Evolutionary conservation across 92 coral and sea anemone species (phyloP).

Genomic region (Isaurus tuberculatus): DNA sequence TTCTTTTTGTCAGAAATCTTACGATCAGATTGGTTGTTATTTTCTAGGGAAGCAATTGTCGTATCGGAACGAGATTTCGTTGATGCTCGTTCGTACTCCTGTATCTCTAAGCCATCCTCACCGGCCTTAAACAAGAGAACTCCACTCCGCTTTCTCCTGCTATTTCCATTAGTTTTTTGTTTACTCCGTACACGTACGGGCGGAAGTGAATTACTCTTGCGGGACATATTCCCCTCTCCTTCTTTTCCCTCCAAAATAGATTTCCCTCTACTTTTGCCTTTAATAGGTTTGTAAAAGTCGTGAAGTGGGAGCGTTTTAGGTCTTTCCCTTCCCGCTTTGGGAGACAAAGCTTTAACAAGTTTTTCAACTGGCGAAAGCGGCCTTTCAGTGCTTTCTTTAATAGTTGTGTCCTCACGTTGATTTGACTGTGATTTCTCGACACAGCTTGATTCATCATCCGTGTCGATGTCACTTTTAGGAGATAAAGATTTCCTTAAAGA

Average conservation of each 20-base stretch:
- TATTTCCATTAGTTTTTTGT: conserved; percentile 45
- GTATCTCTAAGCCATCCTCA: conserved; percentile 73
- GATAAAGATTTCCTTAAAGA: conserved; percentile 40
- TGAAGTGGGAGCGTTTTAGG: conserved; percentile 74
- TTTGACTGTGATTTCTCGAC: conserved; percentile 11
- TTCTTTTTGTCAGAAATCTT: conserved; percentile 40
- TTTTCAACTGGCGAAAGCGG: conserved; percentile 91
- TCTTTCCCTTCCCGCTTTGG: conserved; percentile 74
- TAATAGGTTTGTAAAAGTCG: conserved; percentile 47
- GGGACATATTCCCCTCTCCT: conserved; percentile 24
- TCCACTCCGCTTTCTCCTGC: conserved; percentile 79
- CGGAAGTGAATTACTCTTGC: conserved; percentile 61
- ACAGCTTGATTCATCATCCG: conserved; percentile 43
- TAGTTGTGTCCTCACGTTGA: conserved; percentile 38
- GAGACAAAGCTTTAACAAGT: conserved; percentile 79
- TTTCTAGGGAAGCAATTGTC: conserved; percentile 18
- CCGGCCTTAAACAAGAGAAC: conserved; percentile 83
- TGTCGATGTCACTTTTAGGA: conserved; percentile 46
- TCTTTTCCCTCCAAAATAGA: conserved; percentile 82
- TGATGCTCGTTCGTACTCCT: conserved; percentile 70
- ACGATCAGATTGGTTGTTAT: conserved; percentile 38
- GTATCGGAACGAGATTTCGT: conserved; percentile 46
- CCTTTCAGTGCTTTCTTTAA: conserved; percentile 56
- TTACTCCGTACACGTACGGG: conserved; percentile 66
- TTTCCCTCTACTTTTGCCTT: conserved; percentile 58